phyloP scores from a whole-genome alignment of 2,113 vertebrate species.

The Misgurnus anguillicaudatus region DNA sequence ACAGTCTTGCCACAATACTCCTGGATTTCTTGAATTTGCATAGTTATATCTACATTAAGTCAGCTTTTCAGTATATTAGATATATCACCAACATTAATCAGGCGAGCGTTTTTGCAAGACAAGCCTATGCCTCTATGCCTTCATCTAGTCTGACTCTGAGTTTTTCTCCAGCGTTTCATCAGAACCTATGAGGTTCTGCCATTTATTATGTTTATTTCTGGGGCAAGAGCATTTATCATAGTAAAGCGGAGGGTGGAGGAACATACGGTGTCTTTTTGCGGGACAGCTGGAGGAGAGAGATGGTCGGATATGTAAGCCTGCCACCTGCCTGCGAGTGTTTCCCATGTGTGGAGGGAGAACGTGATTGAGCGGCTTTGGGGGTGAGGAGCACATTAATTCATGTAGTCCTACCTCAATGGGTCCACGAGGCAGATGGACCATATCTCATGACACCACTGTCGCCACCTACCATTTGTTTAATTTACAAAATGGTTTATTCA shows the following conservation, averaged over 20 bases:
- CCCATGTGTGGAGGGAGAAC: neutral
- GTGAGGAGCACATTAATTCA: constrained; percentile 21
- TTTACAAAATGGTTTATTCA: constrained; percentile 5
- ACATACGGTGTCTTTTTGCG: constrained; percentile 19
- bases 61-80: too few relatives aligned
- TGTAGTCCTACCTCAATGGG: neutral
- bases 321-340: neutral
- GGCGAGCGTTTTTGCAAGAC: neutral
- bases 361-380: constrained; percentile 15
- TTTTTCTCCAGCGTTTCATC: too few relatives aligned
- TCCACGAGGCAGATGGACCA: constrained; percentile 18
- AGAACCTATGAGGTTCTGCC: neutral
- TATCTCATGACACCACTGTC: neutral
- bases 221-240: constrained; percentile 19
- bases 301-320: neutral
- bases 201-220: constrained; percentile 2
- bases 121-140: neutral
- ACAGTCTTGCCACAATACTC: too few relatives aligned
- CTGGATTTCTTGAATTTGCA: too few relatives aligned
- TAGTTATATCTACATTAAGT: too few relatives aligned
- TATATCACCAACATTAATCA: too few relatives aligned
- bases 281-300: constrained; percentile 41
- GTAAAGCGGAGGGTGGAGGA: constrained; percentile 6
- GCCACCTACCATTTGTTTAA: neutral
- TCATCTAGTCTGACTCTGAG: too few relatives aligned